Evolutionary conservation across 2,888 invertebrate species (phyloP).

Genomic region (Syrphus vitripennis): DNA sequence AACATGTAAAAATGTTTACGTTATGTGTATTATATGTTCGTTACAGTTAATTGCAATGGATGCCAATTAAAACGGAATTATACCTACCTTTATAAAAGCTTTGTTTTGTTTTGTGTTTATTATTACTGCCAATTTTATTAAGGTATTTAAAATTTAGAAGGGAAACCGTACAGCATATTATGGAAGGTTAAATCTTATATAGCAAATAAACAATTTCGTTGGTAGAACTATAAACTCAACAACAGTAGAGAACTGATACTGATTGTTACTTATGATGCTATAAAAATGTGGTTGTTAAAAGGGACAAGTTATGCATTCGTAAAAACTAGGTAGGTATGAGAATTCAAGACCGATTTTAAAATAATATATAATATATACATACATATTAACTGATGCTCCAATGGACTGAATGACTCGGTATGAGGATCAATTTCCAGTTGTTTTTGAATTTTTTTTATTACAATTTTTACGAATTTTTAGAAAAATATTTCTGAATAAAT

Average conservation of each 20-base stretch:
- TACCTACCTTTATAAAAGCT: constrained; percentile 3
- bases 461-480: too few relatives aligned
- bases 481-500: too few relatives aligned
- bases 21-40: neutral
- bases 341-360: neutral
- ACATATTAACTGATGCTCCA: too few relatives aligned
- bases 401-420: too few relatives aligned
- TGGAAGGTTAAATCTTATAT: constrained; percentile 10
- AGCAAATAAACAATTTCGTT: neutral
- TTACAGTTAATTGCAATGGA: constrained; percentile 21
- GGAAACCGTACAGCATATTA: neutral
- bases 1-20: constrained; percentile 5
- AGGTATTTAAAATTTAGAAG: too few relatives aligned
- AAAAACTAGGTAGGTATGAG: neutral
- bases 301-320: neutral
- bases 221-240: neutral
- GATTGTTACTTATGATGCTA: constrained; percentile 4
- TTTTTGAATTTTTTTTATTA: too few relatives aligned
- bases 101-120: constrained; percentile 4
- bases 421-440: too few relatives aligned
- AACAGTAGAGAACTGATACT: neutral
- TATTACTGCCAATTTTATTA: neutral
- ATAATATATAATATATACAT: too few relatives aligned
- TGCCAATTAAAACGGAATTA: constrained; percentile 30
- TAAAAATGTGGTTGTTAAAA: neutral